These are phyloP conservation scores for Phengaris alcon DNA, from an alignment of 2,888 invertebrate species.

Conservation along the genomic window DNA sequence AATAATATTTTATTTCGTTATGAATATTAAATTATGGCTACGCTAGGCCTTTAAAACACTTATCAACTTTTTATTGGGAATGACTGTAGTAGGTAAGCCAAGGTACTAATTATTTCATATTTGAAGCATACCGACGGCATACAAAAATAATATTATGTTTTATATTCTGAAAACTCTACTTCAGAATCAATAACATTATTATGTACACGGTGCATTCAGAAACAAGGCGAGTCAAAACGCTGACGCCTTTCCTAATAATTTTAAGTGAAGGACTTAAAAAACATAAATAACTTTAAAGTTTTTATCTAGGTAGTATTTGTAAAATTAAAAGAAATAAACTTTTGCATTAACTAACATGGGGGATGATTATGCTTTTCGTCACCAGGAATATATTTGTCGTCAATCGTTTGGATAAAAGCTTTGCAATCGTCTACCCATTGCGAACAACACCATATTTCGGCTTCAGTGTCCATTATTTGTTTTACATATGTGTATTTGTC, in stretches of 20 bases:
- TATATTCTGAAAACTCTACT: background rate
- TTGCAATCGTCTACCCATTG: conserved; percentile 36
- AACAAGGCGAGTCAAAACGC: too few relatives aligned
- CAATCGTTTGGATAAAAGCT: conserved; percentile 34
- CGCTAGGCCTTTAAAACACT: background rate
- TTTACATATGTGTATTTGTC: conserved; percentile 29
- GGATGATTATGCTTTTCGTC: conserved; percentile 42
- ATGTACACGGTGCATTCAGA: too few relatives aligned
- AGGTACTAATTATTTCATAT: background rate
- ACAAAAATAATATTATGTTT: background rate
- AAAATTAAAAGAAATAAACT: too few relatives aligned
- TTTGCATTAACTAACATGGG: conserved; percentile 33
- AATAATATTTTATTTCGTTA: background rate
- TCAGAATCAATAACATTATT: too few relatives aligned
- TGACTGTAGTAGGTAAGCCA: background rate
- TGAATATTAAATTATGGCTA: background rate
- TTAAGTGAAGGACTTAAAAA: too few relatives aligned
- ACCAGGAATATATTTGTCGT: conserved; percentile 30
- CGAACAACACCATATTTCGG: conserved; percentile 38
- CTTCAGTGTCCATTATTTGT: conserved; percentile 32
- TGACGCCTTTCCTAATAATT: too few relatives aligned
- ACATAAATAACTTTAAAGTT: too few relatives aligned
- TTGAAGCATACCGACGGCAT: background rate
- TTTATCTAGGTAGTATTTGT: too few relatives aligned
- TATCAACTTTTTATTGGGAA: background rate